Percentiles rank a stretch among this genome's conserved stretches.
Evolutionary conservation across 2,888 invertebrate genomes (phyloP).

Genomic region (Neoascia interrupta): DNA sequence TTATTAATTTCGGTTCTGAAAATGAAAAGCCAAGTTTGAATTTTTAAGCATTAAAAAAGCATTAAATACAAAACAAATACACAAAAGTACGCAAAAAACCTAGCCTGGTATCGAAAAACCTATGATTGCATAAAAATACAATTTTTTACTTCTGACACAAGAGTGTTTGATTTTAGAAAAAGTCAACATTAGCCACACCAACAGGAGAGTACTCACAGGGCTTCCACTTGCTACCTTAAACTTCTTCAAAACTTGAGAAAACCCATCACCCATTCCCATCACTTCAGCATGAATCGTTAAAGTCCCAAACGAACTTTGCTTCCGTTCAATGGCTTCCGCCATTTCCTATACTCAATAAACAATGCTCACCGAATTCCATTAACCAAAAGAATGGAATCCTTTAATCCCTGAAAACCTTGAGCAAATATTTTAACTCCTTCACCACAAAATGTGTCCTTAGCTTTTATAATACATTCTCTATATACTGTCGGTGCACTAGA

Average conservation of each 20-base stretch:
- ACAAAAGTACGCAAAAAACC: background rate
- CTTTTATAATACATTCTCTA: slow-evolving; percentile 13
- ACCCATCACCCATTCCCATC: background rate
- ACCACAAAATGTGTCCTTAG: slow-evolving; percentile 53
- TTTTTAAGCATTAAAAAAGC: background rate
- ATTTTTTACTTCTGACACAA: too few species aligned
- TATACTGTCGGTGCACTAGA: slow-evolving; percentile 35
- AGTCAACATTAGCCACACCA: too few species aligned
- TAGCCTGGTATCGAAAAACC: too few species aligned
- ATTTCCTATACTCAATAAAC: background rate
- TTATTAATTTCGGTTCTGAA: slow-evolving; percentile 62
- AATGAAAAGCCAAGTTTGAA: background rate
- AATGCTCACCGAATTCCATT: slow-evolving; percentile 1
- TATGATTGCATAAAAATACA: too few species aligned
- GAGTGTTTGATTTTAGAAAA: too few species aligned
- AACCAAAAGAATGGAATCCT: slow-evolving; percentile 16
- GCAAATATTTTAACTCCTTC: slow-evolving; percentile 47
- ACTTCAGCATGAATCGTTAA: slow-evolving; percentile 10
- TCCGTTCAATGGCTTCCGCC: slow-evolving; percentile 13
- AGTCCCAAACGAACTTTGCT: too few species aligned
- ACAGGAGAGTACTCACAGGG: too few species aligned
- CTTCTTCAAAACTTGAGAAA: too few species aligned
- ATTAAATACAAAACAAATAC: background rate
- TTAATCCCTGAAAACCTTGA: slow-evolving; percentile 27
- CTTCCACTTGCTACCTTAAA: too few species aligned